Conservation (phyloP, 2,888 invertebrate species). For the Troides helena region DNA sequence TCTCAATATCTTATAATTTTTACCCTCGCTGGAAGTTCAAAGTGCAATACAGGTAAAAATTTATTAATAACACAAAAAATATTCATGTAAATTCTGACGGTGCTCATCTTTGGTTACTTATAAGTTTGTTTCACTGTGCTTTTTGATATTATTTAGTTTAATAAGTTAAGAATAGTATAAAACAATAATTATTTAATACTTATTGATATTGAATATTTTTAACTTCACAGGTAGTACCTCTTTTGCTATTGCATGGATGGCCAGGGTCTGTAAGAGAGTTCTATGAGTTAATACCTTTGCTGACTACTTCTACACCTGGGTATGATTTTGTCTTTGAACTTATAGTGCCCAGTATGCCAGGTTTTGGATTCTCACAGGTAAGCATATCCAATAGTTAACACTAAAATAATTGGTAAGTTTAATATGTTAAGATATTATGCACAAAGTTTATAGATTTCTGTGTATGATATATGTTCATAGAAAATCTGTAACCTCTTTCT, state of each 20-base stretch:
- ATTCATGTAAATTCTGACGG: neutral
- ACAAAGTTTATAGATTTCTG: too few species aligned
- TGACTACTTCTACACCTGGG: constrained; percentile 75
- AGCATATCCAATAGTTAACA: constrained; percentile 7
- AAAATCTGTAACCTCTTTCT: too few species aligned
- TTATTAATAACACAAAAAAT: neutral
- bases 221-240: constrained; percentile 72
- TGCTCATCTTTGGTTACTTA: neutral
- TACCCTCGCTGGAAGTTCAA: too few species aligned
- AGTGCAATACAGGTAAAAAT: too few species aligned
- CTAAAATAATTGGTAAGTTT: neutral
- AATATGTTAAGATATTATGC: neutral
- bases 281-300: constrained; percentile 85
- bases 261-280: constrained; percentile 91
- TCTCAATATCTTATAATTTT: too few species aligned
- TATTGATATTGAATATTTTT: neutral
- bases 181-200: neutral
- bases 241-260: constrained; percentile 91
- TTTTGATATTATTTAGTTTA: neutral
- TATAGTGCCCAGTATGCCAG: constrained; percentile 84
- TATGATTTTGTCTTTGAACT: constrained; percentile 84
- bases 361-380: constrained; percentile 85
- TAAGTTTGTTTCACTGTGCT: neutral
- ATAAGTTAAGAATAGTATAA: neutral
- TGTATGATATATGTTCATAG: too few species aligned